Conservation (phyloP, 2,797 vertebrate genomes). For the Numenius phaeopus region DNA sequence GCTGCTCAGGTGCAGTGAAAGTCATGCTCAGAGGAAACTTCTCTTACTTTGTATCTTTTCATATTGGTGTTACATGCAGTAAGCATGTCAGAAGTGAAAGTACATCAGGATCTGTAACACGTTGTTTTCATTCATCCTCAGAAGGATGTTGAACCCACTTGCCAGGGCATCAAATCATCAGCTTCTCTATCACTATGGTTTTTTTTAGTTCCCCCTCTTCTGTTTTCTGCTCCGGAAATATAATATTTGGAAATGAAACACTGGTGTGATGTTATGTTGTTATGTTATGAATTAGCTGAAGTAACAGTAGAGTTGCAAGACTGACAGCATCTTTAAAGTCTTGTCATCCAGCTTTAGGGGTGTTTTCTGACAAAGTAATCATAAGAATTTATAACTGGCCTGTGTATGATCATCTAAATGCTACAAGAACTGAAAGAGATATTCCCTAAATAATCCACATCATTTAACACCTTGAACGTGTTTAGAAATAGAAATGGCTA, state of each 20-base stretch:
- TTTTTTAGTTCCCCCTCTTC: neutral
- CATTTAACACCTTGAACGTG: neutral
- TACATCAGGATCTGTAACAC: neutral
- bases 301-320: neutral
- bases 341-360: neutral
- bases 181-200: neutral
- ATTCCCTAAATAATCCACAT: neutral
- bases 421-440: neutral
- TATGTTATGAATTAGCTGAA: slow-evolving; percentile 1
- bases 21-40: neutral
- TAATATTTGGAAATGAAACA: slow-evolving; percentile 5
- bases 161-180: neutral
- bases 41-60: neutral
- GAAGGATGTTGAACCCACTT: neutral
- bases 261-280: neutral
- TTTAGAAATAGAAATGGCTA: neutral
- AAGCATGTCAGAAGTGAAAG: neutral
- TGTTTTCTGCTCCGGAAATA: neutral
- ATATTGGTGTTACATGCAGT: neutral
- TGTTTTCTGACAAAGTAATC: slow-evolving; percentile 25
- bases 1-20: neutral
- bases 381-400: slow-evolving; percentile 27
- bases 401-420: neutral
- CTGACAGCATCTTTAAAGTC: neutral
- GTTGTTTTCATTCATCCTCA: neutral